Conservation (phyloP, 1,140 invertebrate species). For the Lepidostoma basale region DNA sequence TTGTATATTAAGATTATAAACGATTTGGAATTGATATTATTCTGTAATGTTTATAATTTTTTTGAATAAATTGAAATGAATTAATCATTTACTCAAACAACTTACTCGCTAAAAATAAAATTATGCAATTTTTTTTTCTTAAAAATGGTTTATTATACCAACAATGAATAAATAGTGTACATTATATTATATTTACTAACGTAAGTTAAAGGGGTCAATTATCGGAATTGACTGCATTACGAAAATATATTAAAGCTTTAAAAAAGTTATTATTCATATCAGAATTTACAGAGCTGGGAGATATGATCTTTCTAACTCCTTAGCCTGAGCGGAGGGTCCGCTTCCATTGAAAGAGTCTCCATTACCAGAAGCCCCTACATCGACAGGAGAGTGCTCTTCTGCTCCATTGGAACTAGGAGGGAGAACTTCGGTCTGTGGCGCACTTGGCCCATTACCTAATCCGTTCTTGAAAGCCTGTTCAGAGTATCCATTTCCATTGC, state of each 20-base stretch:
- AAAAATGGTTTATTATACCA: neutral
- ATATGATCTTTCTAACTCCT: neutral
- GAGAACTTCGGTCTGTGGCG: neutral
- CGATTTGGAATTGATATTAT: too few relatives aligned
- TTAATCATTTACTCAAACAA: too few relatives aligned
- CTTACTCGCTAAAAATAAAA: too few relatives aligned
- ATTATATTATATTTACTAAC: too few relatives aligned
- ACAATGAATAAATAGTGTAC: neutral
- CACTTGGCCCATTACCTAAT: constrained; percentile 3
- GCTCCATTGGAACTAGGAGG: constrained; percentile 1
- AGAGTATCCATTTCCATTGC: neutral
- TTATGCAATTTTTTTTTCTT: too few relatives aligned
- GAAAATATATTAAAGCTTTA: neutral
- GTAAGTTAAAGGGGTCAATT: neutral
- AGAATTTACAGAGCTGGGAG: constrained; percentile 1
- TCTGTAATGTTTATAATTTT: too few relatives aligned
- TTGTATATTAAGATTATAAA: too few relatives aligned
- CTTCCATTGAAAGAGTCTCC: neutral
- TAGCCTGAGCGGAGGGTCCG: neutral
- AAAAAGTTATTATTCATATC: too few relatives aligned
- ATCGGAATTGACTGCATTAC: neutral
- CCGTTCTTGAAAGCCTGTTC: constrained; percentile 4
- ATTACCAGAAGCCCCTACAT: neutral
- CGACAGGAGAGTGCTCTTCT: neutral
- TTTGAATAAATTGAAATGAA: too few relatives aligned